Evolutionary conservation across 2,888 invertebrate genomes (phyloP).

Genomic region (Hesperia comma): DNA sequence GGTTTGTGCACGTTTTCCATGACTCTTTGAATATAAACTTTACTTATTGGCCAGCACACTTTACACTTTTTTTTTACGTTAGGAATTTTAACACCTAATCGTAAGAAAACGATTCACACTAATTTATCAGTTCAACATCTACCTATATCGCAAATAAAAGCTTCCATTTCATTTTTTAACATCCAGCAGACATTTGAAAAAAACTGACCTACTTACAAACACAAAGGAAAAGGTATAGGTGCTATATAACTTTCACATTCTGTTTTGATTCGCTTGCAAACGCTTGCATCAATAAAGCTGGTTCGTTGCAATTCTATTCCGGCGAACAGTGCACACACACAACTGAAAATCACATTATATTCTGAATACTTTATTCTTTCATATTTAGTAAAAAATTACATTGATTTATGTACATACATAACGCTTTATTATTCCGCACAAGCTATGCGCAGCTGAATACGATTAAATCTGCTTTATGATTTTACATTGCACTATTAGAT

Average conservation of each 20-base stretch:
- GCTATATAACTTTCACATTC: slow-evolving; percentile 36
- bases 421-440: slow-evolving; percentile 57
- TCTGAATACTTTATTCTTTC: slow-evolving; percentile 76
- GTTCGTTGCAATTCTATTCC: slow-evolving; percentile 14
- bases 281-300: slow-evolving; percentile 26
- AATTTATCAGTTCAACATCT: no score
- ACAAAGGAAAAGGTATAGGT: slow-evolving; percentile 32
- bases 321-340: background rate
- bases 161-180: slow-evolving; percentile 13
- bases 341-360: slow-evolving; percentile 60
- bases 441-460: slow-evolving; percentile 62
- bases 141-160: slow-evolving; percentile 10
- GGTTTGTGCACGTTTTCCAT: no score
- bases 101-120: no score
- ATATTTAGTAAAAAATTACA: slow-evolving; percentile 81
- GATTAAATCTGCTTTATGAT: slow-evolving; percentile 44
- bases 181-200: slow-evolving; percentile 24
- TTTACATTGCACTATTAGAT: slow-evolving; percentile 41
- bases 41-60: no score
- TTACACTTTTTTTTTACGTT: no score
- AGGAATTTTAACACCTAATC: no score
- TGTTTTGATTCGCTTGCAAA: slow-evolving; percentile 27
- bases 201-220: slow-evolving; percentile 34
- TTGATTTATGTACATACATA: slow-evolving; percentile 74
- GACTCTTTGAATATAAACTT: no score